Base-by-base conservation (phyloP, 2,113 vertebrate genomes). In the Gavialis gangeticus region DNA sequence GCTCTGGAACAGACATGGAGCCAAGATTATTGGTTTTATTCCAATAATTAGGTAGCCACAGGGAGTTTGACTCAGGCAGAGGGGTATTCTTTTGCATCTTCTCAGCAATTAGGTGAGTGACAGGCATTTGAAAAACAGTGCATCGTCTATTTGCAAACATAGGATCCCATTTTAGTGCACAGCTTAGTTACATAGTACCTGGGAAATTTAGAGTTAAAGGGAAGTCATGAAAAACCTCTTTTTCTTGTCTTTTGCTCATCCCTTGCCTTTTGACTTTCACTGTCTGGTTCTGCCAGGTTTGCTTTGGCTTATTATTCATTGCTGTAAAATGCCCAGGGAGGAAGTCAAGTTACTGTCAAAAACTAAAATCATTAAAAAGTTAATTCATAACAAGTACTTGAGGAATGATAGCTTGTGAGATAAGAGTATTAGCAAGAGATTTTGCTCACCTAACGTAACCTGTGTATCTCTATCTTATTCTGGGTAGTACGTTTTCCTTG, bases 301-400 rank as follows among this genome's bases (percentile, higher is more conserved):
- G 73, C 58, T 28, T 94, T 46, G 59, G 27, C 56, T 80, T 18
- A 62, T 71, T 63, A 13, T 30, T 78, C 1, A 2, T 75, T 88
- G 86, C 22, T 37, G 66, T 9, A 37, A 78, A 77, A 5, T 9
- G 66, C 90, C 63, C 76, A 92, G 55, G 82, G 88, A 82, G 18
- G 5, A 83, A 88, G 88, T 87, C 85, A 96, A 92, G 94, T 93
- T 80, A 86, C 5, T 80, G 3, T 79, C 73, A 87, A 89, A 94
- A 73, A 4, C 21, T 66, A 84, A 89, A 85, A 83, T 10, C 0
- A 2, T 58, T 84, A 54, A 86, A 86, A 93, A 37, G 7, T 56
- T 57, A 30, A 21, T 82, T 93, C 86, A 34, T 55, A 86, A 28
- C 4, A 34, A 82, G 79, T 6, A 87, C 93, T 79, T 58, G 12